These are phyloP conservation scores for Archivesica marissinica DNA, from an alignment of 1,140 invertebrate species.

Conservation along the genomic window DNA sequence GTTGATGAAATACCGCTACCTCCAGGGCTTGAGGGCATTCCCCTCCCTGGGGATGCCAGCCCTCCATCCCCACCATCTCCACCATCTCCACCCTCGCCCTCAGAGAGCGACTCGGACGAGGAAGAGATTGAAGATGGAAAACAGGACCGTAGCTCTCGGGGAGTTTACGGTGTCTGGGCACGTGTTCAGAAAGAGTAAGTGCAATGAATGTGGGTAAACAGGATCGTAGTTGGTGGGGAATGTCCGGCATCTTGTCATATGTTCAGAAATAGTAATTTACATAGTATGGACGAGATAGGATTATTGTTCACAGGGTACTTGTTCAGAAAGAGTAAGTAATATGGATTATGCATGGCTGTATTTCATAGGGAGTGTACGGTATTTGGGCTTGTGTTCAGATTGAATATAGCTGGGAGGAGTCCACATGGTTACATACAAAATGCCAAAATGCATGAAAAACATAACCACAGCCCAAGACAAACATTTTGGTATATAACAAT, in stretches of 20 bases:
- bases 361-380: slow-evolving; percentile 25
- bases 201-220: slow-evolving; percentile 37
- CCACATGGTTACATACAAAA: too few relatives aligned
- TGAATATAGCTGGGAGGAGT: too few relatives aligned
- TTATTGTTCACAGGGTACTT: slow-evolving; percentile 9
- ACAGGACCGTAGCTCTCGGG: slow-evolving; percentile 54
- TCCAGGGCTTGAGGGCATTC: slow-evolving; percentile 68
- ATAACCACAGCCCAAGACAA: too few relatives aligned
- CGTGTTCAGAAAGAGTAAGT: slow-evolving; percentile 47
- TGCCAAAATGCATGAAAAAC: too few relatives aligned
- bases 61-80: neutral
- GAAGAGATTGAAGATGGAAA: slow-evolving; percentile 44
- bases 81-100: slow-evolving; percentile 30
- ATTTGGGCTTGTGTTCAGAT: slow-evolving; percentile 22
- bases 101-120: slow-evolving; percentile 42
- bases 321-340: slow-evolving; percentile 47
- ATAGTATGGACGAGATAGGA: slow-evolving; percentile 24
- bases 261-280: too few relatives aligned
- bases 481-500: too few relatives aligned
- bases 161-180: slow-evolving; percentile 49
- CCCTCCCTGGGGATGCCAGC: slow-evolving; percentile 64
- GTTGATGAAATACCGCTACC: slow-evolving; percentile 60
- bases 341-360: slow-evolving; percentile 35
- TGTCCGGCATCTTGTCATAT: slow-evolving; percentile 51
- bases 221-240: slow-evolving; percentile 47